A percentile compares a stretch with the other conserved stretches of the same genome.
These are phyloP conservation scores for Antheraea mylitta DNA, from an alignment of 1,140 invertebrate genomes.

Conservation along the genomic window DNA sequence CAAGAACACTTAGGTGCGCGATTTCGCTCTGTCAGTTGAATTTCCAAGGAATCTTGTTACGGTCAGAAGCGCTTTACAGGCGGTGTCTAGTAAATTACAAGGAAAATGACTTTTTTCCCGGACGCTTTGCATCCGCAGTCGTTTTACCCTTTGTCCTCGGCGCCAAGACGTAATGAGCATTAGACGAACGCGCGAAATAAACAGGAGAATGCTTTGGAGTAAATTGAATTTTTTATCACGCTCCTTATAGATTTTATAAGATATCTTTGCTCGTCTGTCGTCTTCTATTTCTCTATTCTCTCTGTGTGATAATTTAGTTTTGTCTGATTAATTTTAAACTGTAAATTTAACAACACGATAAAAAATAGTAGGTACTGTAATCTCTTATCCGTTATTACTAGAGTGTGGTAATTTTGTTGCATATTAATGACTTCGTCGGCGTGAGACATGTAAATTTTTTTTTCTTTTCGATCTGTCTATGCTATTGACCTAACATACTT, in stretches of 20 bases:
- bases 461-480: too few species aligned
- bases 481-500: too few species aligned
- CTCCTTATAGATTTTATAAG: neutral
- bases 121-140: slow-evolving; percentile 6
- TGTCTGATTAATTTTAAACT: too few species aligned
- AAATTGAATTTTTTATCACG: neutral
- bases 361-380: too few species aligned
- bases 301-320: too few species aligned
- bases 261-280: neutral
- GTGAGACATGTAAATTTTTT: too few species aligned
- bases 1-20: neutral
- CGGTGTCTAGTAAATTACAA: slow-evolving; percentile 22
- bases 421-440: too few species aligned
- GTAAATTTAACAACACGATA: too few species aligned
- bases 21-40: neutral
- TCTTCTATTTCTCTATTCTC: neutral
- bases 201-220: neutral
- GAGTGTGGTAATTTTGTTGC: too few species aligned
- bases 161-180: neutral
- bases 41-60: neutral
- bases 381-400: too few species aligned
- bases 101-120: slow-evolving; percentile 16
- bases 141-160: slow-evolving; percentile 12
- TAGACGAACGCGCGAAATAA: slow-evolving; percentile 16
- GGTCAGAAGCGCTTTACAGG: slow-evolving; percentile 6